Percentiles rank a stretch among this genome's conserved stretches.
These are phyloP conservation scores for Eilema depressum DNA, from an alignment of 2,888 invertebrate genomes.

Conservation along the genomic window DNA sequence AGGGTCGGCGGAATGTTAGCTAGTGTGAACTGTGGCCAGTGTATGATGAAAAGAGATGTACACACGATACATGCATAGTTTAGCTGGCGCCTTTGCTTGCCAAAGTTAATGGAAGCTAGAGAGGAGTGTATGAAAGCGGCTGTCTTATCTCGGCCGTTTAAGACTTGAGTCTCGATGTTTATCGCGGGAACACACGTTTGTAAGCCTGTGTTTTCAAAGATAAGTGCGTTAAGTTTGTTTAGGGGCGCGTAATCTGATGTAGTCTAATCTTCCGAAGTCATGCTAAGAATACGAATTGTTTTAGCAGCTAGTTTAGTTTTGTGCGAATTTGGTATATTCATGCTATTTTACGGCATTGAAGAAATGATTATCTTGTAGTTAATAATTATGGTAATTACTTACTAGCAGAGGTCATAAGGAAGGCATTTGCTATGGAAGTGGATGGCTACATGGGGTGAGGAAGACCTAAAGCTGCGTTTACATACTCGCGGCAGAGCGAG, in stretches of 20 bases:
- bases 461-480: too few relatives aligned
- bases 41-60: slow-evolving; percentile 80
- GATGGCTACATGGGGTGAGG: too few relatives aligned
- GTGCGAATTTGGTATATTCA: not conserved
- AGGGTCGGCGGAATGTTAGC: slow-evolving; percentile 63
- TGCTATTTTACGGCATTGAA: not conserved
- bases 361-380: too few relatives aligned
- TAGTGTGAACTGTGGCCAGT: slow-evolving; percentile 73
- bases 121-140: slow-evolving; percentile 69
- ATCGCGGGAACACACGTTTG: slow-evolving; percentile 45
- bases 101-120: slow-evolving; percentile 80
- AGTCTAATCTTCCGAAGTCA: not conserved
- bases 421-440: too few relatives aligned
- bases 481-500: too few relatives aligned
- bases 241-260: slow-evolving; percentile 5
- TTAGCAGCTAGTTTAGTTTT: not conserved
- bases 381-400: too few relatives aligned
- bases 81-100: slow-evolving; percentile 74
- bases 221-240: slow-evolving; percentile 45
- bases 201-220: slow-evolving; percentile 51
- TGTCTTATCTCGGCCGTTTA: slow-evolving; percentile 73
- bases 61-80: slow-evolving; percentile 83
- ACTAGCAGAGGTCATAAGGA: too few relatives aligned
- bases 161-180: slow-evolving; percentile 66
- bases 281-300: not conserved